Evolutionary conservation across 2,113 vertebrate genomes (phyloP), one percentile per base, ranked within the genome.

Genomic region (Gallinago media): DNA sequence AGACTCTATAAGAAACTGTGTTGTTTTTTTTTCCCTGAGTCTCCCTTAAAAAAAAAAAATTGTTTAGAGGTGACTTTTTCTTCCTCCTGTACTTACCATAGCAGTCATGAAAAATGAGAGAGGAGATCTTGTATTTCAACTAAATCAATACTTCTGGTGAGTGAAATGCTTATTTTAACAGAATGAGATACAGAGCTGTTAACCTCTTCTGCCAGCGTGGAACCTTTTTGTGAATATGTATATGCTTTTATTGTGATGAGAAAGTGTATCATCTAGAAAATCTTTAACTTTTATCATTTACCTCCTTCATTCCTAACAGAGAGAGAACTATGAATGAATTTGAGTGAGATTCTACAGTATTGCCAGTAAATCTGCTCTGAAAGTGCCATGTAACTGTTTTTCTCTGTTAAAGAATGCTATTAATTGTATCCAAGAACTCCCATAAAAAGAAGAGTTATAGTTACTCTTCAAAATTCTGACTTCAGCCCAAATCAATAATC

Each of bases 81-180:
- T 94, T 80, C 71, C 26, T 74, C 38, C 20, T 56, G 21, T 52
- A 32, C 78, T 91, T 85, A 50, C 34, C 55, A 27, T 55, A 78
- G 56, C 71, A 54, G 49, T 92, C 0, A 0, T 32, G 46, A 47
- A 68, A 90, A 83, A 26, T 6, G 50, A 29, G 44, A 88, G 49
- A 50, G 50, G 65, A 90, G 31, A 46, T 77, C 91, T 92, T 88
- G 2, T 55, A 50, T 95, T 97, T 91, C 91, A 94, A 12, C 61
- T 86, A 63, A 86, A 94, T 97, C 86, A 80, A 89, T 94, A 66
- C 47, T 67, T 88, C 59, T 70, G 32, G 59, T 82, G 67, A 88
- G 75, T 22, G 20, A 83, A 95, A 54, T 83, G 84, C 94, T 92
- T 88, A 66, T 90, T 82, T 91, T 76, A 85, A 83, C 59, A 83